Evolutionary conservation across 2,888 invertebrate genomes (phyloP).

Genomic region (Phlogophora meticulosa): DNA sequence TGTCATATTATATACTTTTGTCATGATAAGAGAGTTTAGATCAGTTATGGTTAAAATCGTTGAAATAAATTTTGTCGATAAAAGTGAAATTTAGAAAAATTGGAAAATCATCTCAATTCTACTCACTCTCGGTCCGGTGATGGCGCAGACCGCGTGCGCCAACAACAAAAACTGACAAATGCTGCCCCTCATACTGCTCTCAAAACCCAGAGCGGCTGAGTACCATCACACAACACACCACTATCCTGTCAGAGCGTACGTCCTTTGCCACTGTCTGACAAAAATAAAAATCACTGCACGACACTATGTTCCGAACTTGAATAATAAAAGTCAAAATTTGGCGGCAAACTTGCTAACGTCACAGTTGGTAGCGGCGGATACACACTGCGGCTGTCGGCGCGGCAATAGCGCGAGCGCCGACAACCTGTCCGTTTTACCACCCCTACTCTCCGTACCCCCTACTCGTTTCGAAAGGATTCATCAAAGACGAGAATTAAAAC

Average conservation of each 20-base stretch:
- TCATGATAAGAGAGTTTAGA: not conserved
- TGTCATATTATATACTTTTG: not conserved
- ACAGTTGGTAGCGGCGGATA: constrained; percentile 74
- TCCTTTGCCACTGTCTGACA: constrained; percentile 67
- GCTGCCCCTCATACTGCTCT: constrained; percentile 88
- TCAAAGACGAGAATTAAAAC: constrained; percentile 77
- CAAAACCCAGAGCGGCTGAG: constrained; percentile 85
- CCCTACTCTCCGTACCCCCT: constrained; percentile 87
- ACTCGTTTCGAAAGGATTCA: constrained; percentile 89
- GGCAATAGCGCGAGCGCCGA: constrained; percentile 83
- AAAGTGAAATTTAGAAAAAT: not conserved
- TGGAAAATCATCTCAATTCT: constrained; percentile 6
- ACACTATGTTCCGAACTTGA: constrained; percentile 66
- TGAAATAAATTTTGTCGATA: not conserved
- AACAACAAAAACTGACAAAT: constrained; percentile 84
- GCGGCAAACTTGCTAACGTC: constrained; percentile 65
- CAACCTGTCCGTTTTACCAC: constrained; percentile 87
- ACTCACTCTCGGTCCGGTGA: constrained; percentile 88
- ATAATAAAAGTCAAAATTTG: constrained; percentile 45
- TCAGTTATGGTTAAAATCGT: not conserved
- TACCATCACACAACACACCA: constrained; percentile 88
- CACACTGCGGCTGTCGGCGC: constrained; percentile 80
- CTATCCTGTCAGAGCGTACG: constrained; percentile 75
- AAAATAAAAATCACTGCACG: constrained; percentile 75
- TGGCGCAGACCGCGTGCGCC: constrained; percentile 89